A percentile compares a stretch with the other conserved stretches of the same genome.
phyloP scores from a whole-genome alignment of 1,140 invertebrate species.

The Microplitis demolitor region DNA sequence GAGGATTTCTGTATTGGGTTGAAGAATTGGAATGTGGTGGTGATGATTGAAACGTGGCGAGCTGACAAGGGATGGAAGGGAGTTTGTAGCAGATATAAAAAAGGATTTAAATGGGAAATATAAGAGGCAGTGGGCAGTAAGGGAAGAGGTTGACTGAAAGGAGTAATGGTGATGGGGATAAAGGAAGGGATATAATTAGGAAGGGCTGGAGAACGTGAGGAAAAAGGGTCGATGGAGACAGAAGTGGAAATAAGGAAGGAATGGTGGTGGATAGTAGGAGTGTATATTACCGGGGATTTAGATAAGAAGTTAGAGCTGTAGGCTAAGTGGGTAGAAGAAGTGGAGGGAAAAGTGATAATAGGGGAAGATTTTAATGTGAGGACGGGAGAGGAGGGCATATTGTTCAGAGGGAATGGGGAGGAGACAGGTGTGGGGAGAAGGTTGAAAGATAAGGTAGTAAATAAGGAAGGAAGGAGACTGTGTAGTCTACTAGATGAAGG shows the following conservation, averaged over 20 bases:
- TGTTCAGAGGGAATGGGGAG: not conserved
- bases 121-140: not conserved
- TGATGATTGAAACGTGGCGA: not conserved
- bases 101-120: not conserved
- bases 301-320: not conserved
- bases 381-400: not conserved
- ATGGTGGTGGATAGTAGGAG: not conserved
- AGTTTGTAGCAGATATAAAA: not conserved
- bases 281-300: not conserved
- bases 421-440: not conserved
- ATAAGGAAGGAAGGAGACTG: not conserved
- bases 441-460: not conserved
- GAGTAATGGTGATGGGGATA: too few relatives aligned
- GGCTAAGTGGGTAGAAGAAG: not conserved
- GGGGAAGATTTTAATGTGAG: not conserved
- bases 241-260: not conserved
- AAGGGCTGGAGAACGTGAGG: too few relatives aligned
- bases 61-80: not conserved
- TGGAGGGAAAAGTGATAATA: not conserved
- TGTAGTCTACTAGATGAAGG: too few relatives aligned
- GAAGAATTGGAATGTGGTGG: not conserved
- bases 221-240: not conserved
- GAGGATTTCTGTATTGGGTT: not conserved
- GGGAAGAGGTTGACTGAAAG: too few relatives aligned
- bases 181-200: too few relatives aligned